Evolutionary conservation across 1,140 invertebrate genomes (phyloP), one percentile per base, ranked within the genome.

Genomic region (Aphidius gifuensis): DNA sequence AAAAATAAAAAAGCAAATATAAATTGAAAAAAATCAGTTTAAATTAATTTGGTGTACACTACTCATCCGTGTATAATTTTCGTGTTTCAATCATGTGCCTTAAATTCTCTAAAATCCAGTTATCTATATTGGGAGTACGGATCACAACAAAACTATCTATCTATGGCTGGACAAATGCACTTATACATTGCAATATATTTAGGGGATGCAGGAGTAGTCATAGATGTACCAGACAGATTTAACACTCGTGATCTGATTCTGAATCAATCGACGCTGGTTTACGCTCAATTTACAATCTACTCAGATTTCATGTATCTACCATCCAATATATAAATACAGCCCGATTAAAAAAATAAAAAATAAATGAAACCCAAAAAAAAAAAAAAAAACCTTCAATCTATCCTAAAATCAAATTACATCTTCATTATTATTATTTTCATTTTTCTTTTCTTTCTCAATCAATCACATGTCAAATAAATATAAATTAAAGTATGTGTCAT

Each of bases 251-350:
- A 80, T 80, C 76, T 71, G 74, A 80, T 78, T 80, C 78, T 74
- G 77, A 80, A 79, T 74, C 77, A 80, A 79, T 80, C 77, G 78
- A 74, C 71, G 70, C 70, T 66, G 76, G 77, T 76, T 78, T 70
- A 76, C 72, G 72, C 77, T 79, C 75, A 80, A 80, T 80, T 80
- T 79, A 78, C 77, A 77, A 74, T 76, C 76, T 73, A 72, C 66
- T 42, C 71, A 66, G 67, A 76, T 74, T 73, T 53, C 72, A 67
- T 66, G 58, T 69, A 66, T 53, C 68, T 66, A 16, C 16, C 16
- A 16, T 16, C 16, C 16, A 16, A 16, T 16, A 16, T 16, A 16
- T 16, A 16, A 16, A 16, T 16, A 16, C 16, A 16, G 16, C 16
- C 16, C 16, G 16, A 0, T 16, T 16, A 16, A 16, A 16, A 16